phyloP scores from a whole-genome alignment of 1,140 invertebrate species.

The Neodiprion virginianus region DNA sequence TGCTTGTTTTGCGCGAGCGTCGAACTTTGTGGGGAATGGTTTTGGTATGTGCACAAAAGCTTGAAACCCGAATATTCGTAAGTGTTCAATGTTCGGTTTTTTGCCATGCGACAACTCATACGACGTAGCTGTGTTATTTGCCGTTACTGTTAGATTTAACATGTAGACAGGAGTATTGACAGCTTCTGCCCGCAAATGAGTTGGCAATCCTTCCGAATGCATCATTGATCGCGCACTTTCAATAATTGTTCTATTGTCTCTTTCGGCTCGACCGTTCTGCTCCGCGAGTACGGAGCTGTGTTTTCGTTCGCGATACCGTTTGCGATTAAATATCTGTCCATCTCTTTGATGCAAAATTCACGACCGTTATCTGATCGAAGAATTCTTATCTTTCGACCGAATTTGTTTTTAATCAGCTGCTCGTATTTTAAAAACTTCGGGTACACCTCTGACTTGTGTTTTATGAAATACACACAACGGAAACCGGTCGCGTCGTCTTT shows the following conservation, averaged over 20 bases:
- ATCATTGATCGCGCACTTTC: constrained; percentile 51
- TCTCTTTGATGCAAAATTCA: constrained; percentile 15
- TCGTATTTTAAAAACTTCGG: constrained; percentile 8
- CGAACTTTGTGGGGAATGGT: constrained; percentile 20
- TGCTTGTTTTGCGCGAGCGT: constrained; percentile 13
- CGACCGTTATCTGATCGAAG: constrained; percentile 16
- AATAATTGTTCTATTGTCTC: constrained; percentile 48
- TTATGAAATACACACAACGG: constrained; percentile 30
- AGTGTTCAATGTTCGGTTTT: constrained; percentile 29
- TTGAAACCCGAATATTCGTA: constrained; percentile 42
- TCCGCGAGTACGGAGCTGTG: constrained; percentile 44
- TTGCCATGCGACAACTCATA: constrained; percentile 23
- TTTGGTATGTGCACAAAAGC: constrained; percentile 33
- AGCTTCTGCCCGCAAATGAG: constrained; percentile 55
- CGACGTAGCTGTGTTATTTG: constrained; percentile 9
- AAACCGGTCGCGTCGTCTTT: constrained; percentile 39
- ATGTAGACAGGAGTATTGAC: constrained; percentile 45
- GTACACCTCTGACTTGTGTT: constrained; percentile 17
- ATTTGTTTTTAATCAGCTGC: not conserved
- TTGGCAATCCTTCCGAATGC: constrained; percentile 37
- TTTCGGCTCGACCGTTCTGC: constrained; percentile 49
- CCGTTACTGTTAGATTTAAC: not conserved
- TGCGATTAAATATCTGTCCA: not conserved
- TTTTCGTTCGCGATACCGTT: constrained; percentile 22
- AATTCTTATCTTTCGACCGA: constrained; percentile 8